Percentiles rank a stretch among this genome's conserved stretches.
phyloP scores from a whole-genome alignment of 2,888 invertebrate species.

The Dicyrtomina minuta region DNA sequence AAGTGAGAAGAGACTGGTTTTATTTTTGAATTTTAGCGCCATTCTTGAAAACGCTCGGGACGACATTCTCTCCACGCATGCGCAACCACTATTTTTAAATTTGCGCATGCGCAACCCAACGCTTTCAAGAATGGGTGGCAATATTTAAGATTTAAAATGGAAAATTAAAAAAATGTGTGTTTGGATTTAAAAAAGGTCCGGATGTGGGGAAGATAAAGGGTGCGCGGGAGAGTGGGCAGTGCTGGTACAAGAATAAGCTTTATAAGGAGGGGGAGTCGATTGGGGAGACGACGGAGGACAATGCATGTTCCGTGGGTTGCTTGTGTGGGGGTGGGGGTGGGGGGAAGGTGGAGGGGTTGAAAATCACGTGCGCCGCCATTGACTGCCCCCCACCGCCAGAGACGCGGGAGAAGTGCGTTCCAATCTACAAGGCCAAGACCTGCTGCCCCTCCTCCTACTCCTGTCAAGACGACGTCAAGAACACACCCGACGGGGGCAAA shows the following conservation, averaged over 20 bases:
- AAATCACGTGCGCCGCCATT: slow-evolving; percentile 22
- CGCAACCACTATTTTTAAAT: neutral
- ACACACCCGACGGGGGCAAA: neutral
- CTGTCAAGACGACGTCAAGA: slow-evolving; percentile 1
- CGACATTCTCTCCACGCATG: neutral
- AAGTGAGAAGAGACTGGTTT: neutral
- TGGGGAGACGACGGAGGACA: slow-evolving; percentile 4
- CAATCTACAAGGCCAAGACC: slow-evolving; percentile 17
- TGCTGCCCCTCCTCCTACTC: slow-evolving; percentile 18
- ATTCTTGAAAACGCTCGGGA: too few relatives aligned
- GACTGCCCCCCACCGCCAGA: slow-evolving; percentile 14
- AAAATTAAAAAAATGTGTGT: neutral
- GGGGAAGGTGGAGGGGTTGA: neutral
- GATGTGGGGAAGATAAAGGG: neutral
- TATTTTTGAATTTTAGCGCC: too few relatives aligned
- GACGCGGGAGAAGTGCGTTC: slow-evolving; percentile 11
- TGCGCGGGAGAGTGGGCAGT: slow-evolving; percentile 9
- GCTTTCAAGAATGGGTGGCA: too few relatives aligned
- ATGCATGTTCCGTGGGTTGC: slow-evolving; percentile 24
- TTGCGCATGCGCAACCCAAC: too few relatives aligned
- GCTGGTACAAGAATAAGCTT: slow-evolving; percentile 19
- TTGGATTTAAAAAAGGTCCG: slow-evolving; percentile 8
- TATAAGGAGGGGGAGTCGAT: slow-evolving; percentile 13
- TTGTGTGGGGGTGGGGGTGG: neutral
- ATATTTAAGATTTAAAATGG: neutral